phyloP scores from a whole-genome alignment of 2,113 vertebrate species.

The Macquaria ambigua region DNA sequence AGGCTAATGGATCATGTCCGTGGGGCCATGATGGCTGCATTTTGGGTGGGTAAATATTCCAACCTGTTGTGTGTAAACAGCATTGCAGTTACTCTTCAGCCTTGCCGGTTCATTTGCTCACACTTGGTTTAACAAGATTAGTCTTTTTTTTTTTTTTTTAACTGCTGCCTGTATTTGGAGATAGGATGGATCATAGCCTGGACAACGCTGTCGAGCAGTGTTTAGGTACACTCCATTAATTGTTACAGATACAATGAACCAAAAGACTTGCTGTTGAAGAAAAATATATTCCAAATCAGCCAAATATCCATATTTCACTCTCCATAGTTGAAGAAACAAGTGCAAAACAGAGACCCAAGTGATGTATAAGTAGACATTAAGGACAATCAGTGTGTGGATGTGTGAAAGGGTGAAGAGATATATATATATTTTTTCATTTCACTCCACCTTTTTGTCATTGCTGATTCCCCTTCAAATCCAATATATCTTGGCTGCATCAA shows the following conservation, averaged over 20 bases:
- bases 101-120: slow-evolving; percentile 7
- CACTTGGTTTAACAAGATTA: slow-evolving; percentile 8
- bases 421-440: neutral
- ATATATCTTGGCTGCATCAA: neutral
- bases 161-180: slow-evolving; percentile 16
- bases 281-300: neutral
- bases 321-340: neutral
- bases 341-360: neutral
- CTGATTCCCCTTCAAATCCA: neutral
- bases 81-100: neutral
- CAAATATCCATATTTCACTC: neutral
- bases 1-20: neutral
- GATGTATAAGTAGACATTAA: neutral
- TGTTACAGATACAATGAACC: neutral
- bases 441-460: neutral
- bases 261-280: neutral
- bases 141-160: neutral
- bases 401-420: neutral
- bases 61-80: slow-evolving; percentile 30
- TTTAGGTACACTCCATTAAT: neutral
- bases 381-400: neutral
- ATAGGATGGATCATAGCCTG: neutral
- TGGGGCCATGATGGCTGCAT: neutral
- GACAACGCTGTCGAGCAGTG: neutral
- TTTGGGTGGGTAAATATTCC: slow-evolving; percentile 6